phyloP scores from a whole-genome alignment of 2,888 invertebrate species.

The Gymnocheta viridis region DNA sequence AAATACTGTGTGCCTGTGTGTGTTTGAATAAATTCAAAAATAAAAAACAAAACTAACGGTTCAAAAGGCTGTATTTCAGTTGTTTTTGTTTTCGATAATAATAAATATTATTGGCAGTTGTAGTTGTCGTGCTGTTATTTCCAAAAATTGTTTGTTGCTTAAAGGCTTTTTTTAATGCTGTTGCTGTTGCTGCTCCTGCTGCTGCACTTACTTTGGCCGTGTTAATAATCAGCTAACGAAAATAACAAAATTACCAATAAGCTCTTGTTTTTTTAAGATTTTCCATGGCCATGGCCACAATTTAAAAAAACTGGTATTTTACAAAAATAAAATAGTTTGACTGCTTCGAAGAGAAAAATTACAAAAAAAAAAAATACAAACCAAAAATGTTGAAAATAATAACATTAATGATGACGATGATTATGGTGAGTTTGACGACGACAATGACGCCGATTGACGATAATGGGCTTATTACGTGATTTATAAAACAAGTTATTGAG shows the following conservation, averaged over 20 bases:
- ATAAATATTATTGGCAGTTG: not conserved
- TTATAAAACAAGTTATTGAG: conserved; percentile 53
- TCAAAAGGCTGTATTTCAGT: conserved; percentile 58
- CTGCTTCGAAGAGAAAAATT: conserved; percentile 21
- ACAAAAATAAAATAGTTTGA: conserved; percentile 57
- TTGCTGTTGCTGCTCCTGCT: not conserved
- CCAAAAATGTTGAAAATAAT: conserved; percentile 34
- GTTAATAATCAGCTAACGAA: conserved; percentile 61
- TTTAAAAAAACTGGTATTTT: conserved; percentile 62
- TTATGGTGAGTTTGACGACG: not conserved
- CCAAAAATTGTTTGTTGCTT: not conserved
- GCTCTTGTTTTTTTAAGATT: conserved; percentile 72
- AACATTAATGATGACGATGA: conserved; percentile 23
- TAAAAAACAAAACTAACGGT: conserved; percentile 44
- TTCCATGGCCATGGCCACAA: conserved; percentile 71
- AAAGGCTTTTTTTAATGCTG: not conserved
- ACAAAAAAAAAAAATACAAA: conserved; percentile 8
- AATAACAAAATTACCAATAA: conserved; percentile 49
- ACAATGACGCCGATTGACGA: conserved; percentile 36
- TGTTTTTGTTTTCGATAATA: conserved; percentile 36
- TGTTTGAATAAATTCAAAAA: not conserved
- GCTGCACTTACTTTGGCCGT: conserved; percentile 63
- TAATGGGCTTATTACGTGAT: conserved; percentile 68
- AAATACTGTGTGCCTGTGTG: too few relatives aligned
- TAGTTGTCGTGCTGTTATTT: not conserved